Evolutionary conservation across 2,888 invertebrate species (phyloP), one percentile per base, ranked within the genome.

Genomic region (Craniophora ligustri): DNA sequence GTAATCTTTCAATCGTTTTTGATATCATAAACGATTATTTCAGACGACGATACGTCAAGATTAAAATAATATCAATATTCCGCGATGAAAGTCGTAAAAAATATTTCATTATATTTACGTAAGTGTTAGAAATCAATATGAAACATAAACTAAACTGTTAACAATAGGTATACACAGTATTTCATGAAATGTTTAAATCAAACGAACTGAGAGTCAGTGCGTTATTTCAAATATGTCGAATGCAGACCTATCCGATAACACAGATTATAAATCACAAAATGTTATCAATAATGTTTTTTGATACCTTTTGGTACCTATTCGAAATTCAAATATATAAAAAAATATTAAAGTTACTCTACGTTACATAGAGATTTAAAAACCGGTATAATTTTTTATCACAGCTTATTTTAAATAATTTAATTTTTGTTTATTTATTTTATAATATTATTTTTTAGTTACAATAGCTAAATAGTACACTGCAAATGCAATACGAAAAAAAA

Each of bases 181-280:
- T 46, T 26, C 23, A 38, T 4, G 23, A 46, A 11, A 46, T n/a
- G n/a, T n/a, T 14, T n/a, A 15, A 19, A 23, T 13, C 19, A 1
- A 30, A 5, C 3, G 10, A 2, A 19, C 7, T 38, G n/a, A 60
- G 15, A 19, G 8, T 31, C 18, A 11, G 6, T 18, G 6, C 26
- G 10, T 10, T 26, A 1, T 38, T 23, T 23, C 2, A n/a, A 38
- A 14, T 14, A 16, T 10, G 5, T 16, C 7, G 2, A 32, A 16
- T 10, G 5, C 14, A 10, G 2, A 32, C 11, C 15, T 39, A 32
- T 60, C 6, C 10, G 31, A 15, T 58, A 46, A 35, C 35, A 11
- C 35, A 11, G 8, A 7, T 10, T 11, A 46, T 19, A 32, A 19
- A 3, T 38, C 55, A 8, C 28, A 18, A 7, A 16, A n/a, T 16